Base-by-base conservation (phyloP, 2,888 invertebrate species). In the Taphrorychus bicolor region DNA sequence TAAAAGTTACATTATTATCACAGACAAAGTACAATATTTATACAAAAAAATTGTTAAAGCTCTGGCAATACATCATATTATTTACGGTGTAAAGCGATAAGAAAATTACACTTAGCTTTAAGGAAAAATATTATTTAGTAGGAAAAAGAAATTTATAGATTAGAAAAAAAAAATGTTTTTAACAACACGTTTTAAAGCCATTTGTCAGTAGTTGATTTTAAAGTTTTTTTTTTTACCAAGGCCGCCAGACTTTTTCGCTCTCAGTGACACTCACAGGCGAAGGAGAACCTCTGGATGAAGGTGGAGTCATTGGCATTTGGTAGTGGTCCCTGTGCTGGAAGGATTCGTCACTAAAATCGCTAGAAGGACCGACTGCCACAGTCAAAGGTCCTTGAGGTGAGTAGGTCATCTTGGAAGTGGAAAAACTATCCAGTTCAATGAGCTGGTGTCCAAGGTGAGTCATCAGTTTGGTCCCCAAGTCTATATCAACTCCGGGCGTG, bases 401-500 rank as follows among this genome's bases (percentile, higher is more conserved):
- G n/a, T n/a, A n/a, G 5, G 62, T 45, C 16, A 53, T 7, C 17
- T 51, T 60, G 11, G 16, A 2, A n/a, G 42, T 14, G 18, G 84
- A 82, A 70, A 84, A 83, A 74, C 84, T 86, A 79, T 88, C 87
- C 87, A 92, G 88, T 76, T 91, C 89, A 81, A 93, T 93, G 76
- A 94, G 86, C 67, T 91, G 87, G 83, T 92, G 91, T 11, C 94
- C 94, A 70, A 95, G 87, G 82, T 94, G 94, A 58, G 92, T 91
- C 94, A 95, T 94, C 77, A 95, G 85, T 76, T 92, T 91, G 64
- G 93, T 93, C 40, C 94, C 94, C 72, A 95, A 84, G 78, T 90
- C 88, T 74, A 94, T 90, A 80, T 93, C 93, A 76, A 95, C 92
- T 71, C 92, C 93, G 62, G 92, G 93, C 68, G 92, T 91, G 59